These are phyloP conservation scores for Eristalinus sepulchralis DNA, from an alignment of 2,888 invertebrate genomes.

Conservation along the genomic window DNA sequence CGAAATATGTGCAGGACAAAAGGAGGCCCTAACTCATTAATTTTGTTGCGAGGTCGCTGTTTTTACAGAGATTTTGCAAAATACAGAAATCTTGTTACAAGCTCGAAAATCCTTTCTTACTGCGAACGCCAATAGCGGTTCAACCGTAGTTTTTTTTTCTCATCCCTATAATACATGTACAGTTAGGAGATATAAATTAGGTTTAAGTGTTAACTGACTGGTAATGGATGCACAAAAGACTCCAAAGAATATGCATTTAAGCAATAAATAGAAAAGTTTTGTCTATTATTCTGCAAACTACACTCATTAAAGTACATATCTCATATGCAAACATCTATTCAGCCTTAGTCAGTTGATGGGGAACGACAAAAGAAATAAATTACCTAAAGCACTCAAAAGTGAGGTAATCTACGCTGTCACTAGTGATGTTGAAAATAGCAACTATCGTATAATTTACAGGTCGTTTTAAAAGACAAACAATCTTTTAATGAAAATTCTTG, in stretches of 20 bases:
- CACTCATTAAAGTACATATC: neutral
- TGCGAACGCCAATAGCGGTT: too few relatives aligned
- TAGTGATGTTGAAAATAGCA: constrained; percentile 64
- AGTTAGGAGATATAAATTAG: too few relatives aligned
- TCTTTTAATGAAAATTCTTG: constrained; percentile 86
- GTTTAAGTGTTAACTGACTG: too few relatives aligned
- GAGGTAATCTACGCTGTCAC: constrained; percentile 74
- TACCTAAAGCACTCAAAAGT: constrained; percentile 45
- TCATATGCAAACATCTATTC: constrained; percentile 5
- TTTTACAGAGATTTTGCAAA: too few relatives aligned
- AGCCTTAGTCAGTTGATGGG: constrained; percentile 16
- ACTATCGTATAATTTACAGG: constrained; percentile 83
- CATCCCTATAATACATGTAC: too few relatives aligned
- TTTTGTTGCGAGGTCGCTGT: too few relatives aligned
- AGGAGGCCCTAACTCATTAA: too few relatives aligned
- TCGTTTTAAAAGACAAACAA: constrained; percentile 85
- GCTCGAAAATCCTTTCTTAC: too few relatives aligned
- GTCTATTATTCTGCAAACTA: neutral
- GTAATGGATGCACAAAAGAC: too few relatives aligned
- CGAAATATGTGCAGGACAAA: too few relatives aligned
- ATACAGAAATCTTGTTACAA: too few relatives aligned
- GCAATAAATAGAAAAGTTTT: neutral
- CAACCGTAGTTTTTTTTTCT: too few relatives aligned
- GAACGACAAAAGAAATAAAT: constrained; percentile 41
- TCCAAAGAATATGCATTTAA: neutral